Conservation (phyloP, 2,113 vertebrate species). For the Oophaga pumilio region DNA sequence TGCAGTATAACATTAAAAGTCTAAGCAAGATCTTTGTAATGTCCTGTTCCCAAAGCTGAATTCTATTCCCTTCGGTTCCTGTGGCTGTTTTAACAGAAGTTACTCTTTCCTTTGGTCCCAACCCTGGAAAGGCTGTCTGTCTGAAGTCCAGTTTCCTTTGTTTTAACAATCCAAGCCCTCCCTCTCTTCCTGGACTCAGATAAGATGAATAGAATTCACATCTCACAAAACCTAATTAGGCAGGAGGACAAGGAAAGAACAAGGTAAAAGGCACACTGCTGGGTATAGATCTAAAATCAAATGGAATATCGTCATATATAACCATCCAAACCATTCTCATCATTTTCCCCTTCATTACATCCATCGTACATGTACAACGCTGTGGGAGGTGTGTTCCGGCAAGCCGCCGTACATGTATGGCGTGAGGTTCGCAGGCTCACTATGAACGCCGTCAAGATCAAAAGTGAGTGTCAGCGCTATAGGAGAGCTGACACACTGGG, state of each 20-base stretch:
- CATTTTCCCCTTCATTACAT: not conserved
- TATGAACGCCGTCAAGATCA: no score
- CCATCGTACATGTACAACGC: no score
- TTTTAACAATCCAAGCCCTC: constrained; percentile 47
- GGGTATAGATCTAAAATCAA: not conserved
- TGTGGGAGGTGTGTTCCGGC: no score
- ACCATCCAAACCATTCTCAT: not conserved
- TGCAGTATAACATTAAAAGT: not conserved
- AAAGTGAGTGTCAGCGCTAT: no score
- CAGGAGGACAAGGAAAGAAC: not conserved
- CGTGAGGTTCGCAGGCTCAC: no score
- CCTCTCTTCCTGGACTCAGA: constrained; percentile 50
- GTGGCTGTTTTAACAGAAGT: not conserved
- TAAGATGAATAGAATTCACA: constrained; percentile 33
- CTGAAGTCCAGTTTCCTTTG: constrained; percentile 44
- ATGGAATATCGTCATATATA: not conserved
- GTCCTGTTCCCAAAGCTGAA: not conserved
- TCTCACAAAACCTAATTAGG: not conserved
- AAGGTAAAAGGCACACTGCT: not conserved
- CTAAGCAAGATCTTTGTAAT: not conserved
- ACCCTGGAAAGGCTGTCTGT: constrained; percentile 46
- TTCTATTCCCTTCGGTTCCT: not conserved
- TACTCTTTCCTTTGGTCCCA: constrained; percentile 20
- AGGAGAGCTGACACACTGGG: no score
- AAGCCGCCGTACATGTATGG: no score